phyloP scores from a whole-genome alignment of 2,113 vertebrate genomes.

The Phyllostomus hastatus region DNA sequence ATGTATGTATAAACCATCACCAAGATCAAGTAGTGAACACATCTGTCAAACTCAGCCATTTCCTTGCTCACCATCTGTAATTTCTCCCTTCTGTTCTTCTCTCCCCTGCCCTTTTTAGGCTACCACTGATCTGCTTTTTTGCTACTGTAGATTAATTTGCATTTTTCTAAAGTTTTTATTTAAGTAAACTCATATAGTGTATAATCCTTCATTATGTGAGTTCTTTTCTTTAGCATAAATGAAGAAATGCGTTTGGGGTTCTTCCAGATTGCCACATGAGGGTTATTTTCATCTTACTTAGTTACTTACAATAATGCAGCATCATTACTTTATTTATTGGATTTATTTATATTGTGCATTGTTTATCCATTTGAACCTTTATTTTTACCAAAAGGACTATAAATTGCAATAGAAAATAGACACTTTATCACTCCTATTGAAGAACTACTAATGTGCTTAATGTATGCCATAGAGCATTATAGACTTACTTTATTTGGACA shows the following conservation, averaged over 20 bases:
- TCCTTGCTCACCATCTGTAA: background rate
- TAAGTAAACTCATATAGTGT: background rate
- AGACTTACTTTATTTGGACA: background rate
- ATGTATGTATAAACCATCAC: background rate
- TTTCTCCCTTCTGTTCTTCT: background rate
- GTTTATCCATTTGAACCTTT: background rate
- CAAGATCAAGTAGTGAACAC: background rate
- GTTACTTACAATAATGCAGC: background rate
- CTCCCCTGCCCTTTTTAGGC: background rate
- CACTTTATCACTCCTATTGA: background rate
- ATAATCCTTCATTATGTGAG: background rate
- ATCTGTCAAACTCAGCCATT: background rate
- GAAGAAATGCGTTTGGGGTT: background rate
- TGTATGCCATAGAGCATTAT: background rate
- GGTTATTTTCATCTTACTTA: background rate
- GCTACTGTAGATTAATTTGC: background rate
- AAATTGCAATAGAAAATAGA: background rate
- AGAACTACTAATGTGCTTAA: background rate
- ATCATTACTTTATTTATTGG: background rate
- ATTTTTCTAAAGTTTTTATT: conserved; percentile 30
- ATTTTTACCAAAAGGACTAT: background rate
- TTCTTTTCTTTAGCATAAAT: background rate
- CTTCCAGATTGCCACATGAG: background rate
- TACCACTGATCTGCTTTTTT: background rate
- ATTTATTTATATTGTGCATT: background rate